Percentiles rank a stretch among this genome's conserved stretches.
Evolutionary conservation across 2,797 vertebrate genomes (phyloP).

Genomic region (Kryptolebias ocellatus): DNA sequence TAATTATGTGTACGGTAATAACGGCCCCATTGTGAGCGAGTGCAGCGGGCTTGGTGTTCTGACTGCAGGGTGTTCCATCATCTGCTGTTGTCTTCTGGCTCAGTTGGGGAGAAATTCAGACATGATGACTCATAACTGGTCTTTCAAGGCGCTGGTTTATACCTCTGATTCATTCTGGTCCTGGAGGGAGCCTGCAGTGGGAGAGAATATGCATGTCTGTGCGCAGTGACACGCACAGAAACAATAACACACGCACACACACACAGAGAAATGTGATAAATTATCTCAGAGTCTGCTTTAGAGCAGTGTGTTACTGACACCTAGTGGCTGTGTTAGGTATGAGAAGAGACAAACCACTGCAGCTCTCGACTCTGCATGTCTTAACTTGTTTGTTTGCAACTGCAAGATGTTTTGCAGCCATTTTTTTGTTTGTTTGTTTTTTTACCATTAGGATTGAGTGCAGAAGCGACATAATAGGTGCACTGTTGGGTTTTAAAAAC

Average conservation of each 20-base stretch:
- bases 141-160: slow-evolving; percentile 53
- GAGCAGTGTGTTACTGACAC: slow-evolving; percentile 69
- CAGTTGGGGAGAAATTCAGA: slow-evolving; percentile 46
- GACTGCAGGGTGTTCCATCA: slow-evolving; percentile 63
- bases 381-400: slow-evolving; percentile 21
- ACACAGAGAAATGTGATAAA: not conserved
- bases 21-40: slow-evolving; percentile 50
- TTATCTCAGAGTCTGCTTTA: not conserved
- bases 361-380: not conserved
- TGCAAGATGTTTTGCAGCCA: slow-evolving; percentile 1
- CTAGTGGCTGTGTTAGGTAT: slow-evolving; percentile 59
- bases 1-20: slow-evolving; percentile 70
- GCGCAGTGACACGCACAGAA: slow-evolving; percentile 25
- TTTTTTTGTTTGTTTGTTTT: slow-evolving; percentile 21
- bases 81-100: slow-evolving; percentile 48
- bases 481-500: not conserved
- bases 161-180: slow-evolving; percentile 56
- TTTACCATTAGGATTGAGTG: slow-evolving; percentile 1
- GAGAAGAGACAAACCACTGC: not conserved
- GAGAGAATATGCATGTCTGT: slow-evolving; percentile 19
- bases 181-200: slow-evolving; percentile 33
- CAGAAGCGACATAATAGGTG: not conserved
- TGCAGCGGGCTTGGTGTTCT: slow-evolving; percentile 39
- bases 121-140: slow-evolving; percentile 74
- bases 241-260: slow-evolving; percentile 33